Conservation (phyloP, 2,797 vertebrate genomes). For the Peromyscus aztecus region DNA sequence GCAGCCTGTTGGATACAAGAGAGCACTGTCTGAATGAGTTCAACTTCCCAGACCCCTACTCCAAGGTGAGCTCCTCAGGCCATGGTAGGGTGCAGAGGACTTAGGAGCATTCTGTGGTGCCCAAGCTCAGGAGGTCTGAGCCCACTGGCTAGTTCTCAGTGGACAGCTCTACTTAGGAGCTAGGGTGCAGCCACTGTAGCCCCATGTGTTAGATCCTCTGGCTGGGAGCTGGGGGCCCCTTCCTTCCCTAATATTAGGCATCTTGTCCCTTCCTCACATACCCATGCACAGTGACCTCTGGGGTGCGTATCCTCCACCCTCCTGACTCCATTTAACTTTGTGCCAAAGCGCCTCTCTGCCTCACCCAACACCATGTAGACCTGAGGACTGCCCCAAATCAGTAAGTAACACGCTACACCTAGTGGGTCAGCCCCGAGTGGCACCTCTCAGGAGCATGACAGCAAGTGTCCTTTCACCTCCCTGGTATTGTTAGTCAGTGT, state of each 20-base stretch:
- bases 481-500: not conserved
- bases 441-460: not conserved
- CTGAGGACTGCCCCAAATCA: not conserved
- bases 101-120: not conserved
- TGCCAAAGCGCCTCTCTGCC: not conserved
- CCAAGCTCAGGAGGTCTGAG: accelerated
- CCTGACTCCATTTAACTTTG: not conserved
- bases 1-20: slow-evolving; percentile 98
- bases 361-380: not conserved
- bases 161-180: not conserved
- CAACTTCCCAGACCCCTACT: slow-evolving; percentile 99
- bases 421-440: too few relatives aligned
- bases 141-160: not conserved
- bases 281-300: not conserved
- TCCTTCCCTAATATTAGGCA: not conserved
- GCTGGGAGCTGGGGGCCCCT: not conserved
- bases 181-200: not conserved
- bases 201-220: not conserved
- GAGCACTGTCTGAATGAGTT: slow-evolving; percentile 99
- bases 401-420: not conserved
- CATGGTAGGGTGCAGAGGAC: not conserved
- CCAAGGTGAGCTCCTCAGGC: slow-evolving; percentile 91
- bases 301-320: not conserved
- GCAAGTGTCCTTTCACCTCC: not conserved
- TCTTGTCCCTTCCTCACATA: not conserved